A percentile compares a stretch with the other conserved stretches of the same genome.
Evolutionary conservation across 2,888 invertebrate species (phyloP).

Genomic region (Trichopoda pennipes): DNA sequence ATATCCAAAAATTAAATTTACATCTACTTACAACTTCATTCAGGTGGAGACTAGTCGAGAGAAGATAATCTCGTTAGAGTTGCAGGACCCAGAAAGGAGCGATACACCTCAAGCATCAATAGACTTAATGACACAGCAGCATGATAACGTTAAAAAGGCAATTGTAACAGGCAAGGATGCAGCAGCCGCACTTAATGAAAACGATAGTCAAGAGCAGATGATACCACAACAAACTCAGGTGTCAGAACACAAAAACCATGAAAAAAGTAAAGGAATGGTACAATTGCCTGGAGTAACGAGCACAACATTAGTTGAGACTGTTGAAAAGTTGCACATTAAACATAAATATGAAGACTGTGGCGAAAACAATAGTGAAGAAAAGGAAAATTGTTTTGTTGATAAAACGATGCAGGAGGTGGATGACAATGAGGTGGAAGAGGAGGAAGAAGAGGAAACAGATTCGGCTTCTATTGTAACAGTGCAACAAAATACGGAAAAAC

Average conservation of each 20-base stretch:
- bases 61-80: conserved; percentile 93
- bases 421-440: conserved; percentile 74
- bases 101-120: conserved; percentile 67
- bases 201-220: conserved; percentile 37
- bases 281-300: conserved; percentile 52
- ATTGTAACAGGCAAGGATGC: neutral
- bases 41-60: conserved; percentile 94
- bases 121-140: conserved; percentile 47
- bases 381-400: conserved; percentile 62
- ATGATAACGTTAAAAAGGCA: neutral
- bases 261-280: conserved; percentile 29
- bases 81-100: conserved; percentile 83
- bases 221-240: conserved; percentile 26
- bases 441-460: conserved; percentile 82
- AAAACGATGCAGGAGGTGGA: conserved; percentile 20
- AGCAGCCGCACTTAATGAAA: conserved; percentile 3
- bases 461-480: conserved; percentile 82
- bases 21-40: conserved; percentile 74
- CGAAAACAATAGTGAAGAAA: conserved; percentile 69
- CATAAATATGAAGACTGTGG: conserved; percentile 38
- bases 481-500: conserved; percentile 80
- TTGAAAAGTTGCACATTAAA: conserved; percentile 53
- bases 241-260: conserved; percentile 19
- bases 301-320: conserved; percentile 52
- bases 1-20: conserved; percentile 71